Evolutionary conservation across 2,797 vertebrate genomes (phyloP).

Genomic region (Protosalanx chinensis): DNA sequence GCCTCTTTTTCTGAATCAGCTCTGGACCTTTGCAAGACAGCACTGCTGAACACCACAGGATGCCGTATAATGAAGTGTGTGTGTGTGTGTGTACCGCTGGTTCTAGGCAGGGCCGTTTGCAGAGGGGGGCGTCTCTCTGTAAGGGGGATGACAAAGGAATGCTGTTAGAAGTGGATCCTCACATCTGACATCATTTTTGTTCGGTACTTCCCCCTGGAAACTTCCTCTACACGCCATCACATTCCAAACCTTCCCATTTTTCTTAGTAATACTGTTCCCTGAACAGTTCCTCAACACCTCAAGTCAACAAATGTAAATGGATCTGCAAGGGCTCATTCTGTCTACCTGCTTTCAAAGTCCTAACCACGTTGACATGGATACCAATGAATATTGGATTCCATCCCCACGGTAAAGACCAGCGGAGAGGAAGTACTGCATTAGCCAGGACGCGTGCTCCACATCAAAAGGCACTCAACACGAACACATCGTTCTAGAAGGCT

Average conservation of each 20-base stretch:
- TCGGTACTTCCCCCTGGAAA: too few species aligned
- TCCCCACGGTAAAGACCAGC: background rate
- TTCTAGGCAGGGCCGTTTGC: conserved; percentile 63
- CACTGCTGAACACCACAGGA: conserved; percentile 50
- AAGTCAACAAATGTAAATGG: too few species aligned
- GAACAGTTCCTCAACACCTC: too few species aligned
- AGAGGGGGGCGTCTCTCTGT: conserved; percentile 60
- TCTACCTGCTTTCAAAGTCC: too few species aligned
- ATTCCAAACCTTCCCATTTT: too few species aligned
- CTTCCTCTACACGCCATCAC: too few species aligned
- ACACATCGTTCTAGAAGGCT: background rate
- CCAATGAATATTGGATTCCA: too few species aligned
- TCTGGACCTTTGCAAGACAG: conserved; percentile 24
- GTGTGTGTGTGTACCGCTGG: conserved; percentile 26
- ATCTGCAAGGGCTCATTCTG: too few species aligned
- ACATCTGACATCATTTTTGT: background rate
- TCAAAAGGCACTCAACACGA: background rate
- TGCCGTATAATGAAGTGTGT: conserved; percentile 46
- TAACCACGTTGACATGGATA: too few species aligned
- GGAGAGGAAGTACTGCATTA: too few species aligned
- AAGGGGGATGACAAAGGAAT: conserved; percentile 13
- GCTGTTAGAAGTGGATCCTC: background rate
- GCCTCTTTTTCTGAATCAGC: background rate
- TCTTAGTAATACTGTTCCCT: too few species aligned
- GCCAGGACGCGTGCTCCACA: too few species aligned